Conservation (phyloP, 2,113 vertebrate genomes). For the Cyrtonyx montezumae region DNA sequence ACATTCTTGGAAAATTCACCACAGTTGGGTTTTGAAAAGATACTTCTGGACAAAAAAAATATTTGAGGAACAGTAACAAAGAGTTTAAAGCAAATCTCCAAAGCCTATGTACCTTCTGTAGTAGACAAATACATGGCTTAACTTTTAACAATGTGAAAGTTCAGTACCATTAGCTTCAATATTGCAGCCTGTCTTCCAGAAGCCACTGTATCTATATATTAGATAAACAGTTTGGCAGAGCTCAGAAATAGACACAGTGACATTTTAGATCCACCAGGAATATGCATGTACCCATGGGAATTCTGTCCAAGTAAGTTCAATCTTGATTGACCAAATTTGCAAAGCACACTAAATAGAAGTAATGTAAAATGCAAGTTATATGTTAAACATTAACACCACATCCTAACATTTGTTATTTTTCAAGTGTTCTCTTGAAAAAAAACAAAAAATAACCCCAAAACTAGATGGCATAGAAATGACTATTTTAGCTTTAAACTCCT, state of each 20-base stretch:
- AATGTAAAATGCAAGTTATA: background rate
- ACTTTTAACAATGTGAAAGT: background rate
- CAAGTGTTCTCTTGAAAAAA: background rate
- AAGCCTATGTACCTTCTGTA: fast-evolving
- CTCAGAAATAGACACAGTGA: background rate
- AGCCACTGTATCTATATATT: background rate
- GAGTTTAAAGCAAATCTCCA: background rate
- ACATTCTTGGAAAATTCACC: background rate
- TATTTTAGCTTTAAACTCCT: background rate
- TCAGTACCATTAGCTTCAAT: background rate
- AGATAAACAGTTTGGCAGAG: background rate
- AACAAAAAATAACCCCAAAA: background rate
- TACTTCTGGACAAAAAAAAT: background rate
- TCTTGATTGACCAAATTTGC: background rate
- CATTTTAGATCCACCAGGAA: background rate
- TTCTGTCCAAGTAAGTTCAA: background rate
- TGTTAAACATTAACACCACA: background rate
- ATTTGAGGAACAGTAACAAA: background rate
- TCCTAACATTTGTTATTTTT: background rate
- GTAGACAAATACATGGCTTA: background rate
- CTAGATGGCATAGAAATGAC: background rate
- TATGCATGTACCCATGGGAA: fast-evolving
- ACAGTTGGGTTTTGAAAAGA: background rate
- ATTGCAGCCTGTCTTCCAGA: background rate
- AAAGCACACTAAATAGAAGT: background rate